phyloP scores from a whole-genome alignment of 2,797 vertebrate species.

The Pempheris klunzingeri region DNA sequence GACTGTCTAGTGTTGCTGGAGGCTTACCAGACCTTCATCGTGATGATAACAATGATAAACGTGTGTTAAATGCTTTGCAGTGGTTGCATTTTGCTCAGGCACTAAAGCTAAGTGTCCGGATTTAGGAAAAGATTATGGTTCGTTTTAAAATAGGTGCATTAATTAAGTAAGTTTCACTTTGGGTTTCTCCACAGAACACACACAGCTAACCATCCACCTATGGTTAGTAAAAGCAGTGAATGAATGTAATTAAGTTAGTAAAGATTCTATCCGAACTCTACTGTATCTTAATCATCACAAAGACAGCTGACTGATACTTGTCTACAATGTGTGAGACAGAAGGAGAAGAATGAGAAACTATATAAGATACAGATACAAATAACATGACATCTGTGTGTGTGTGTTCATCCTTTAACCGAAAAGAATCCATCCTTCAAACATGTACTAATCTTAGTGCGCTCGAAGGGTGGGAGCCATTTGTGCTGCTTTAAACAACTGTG shows the following conservation, averaged over 20 bases:
- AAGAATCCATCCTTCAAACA: conserved; percentile 22
- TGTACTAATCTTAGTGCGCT: conserved; percentile 10
- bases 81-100: too few relatives aligned
- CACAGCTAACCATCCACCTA: too few relatives aligned
- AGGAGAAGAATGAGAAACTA: not conserved
- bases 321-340: not conserved
- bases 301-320: not conserved
- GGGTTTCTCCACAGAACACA: too few relatives aligned
- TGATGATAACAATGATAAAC: too few relatives aligned
- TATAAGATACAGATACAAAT: not conserved
- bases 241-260: not conserved
- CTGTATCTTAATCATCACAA: not conserved
- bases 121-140: too few relatives aligned
- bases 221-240: not conserved
- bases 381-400: not conserved
- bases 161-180: too few relatives aligned
- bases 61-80: too few relatives aligned
- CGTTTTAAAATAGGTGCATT: too few relatives aligned
- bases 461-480: not conserved
- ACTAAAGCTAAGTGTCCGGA: too few relatives aligned
- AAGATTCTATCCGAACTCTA: not conserved
- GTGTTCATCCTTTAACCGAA: conserved; percentile 26
- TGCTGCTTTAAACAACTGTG: conserved; percentile 7
- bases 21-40: too few relatives aligned
- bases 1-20: too few relatives aligned